Conservation (phyloP, 2,113 vertebrate species). For the Epinephelus lanceolatus region DNA sequence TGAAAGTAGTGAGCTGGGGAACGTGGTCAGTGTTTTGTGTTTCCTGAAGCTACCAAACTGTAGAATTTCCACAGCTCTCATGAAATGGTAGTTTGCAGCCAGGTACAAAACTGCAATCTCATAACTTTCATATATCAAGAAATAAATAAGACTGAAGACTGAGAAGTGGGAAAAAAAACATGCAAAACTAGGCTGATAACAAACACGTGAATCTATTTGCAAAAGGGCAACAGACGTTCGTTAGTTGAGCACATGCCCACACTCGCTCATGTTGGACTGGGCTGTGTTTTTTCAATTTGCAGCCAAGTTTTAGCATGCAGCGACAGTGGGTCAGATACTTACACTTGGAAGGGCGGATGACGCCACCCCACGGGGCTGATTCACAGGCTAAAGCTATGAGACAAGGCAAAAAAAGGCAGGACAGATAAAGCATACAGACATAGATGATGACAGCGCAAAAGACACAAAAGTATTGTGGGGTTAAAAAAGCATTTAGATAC, state of each 20-base stretch:
- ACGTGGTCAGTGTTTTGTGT: not conserved
- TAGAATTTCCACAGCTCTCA: not conserved
- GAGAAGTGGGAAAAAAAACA: not conserved
- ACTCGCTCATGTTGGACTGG: not conserved
- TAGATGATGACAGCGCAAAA: not conserved
- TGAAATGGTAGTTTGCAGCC: not conserved
- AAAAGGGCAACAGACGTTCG: not conserved
- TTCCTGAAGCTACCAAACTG: not conserved
- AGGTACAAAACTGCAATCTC: not conserved
- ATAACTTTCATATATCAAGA: not conserved
- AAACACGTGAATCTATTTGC: not conserved
- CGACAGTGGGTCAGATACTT: constrained; percentile 80
- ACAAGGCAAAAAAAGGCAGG: constrained; percentile 37
- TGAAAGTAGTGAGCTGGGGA: not conserved
- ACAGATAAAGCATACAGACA: constrained; percentile 1
- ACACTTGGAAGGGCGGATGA: constrained; percentile 89
- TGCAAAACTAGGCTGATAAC: not conserved
- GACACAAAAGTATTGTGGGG: constrained; percentile 1
- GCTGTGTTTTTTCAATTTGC: not conserved
- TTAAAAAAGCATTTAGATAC: constrained; percentile 45
- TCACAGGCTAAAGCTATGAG: constrained; percentile 77
- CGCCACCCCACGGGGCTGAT: constrained; percentile 83
- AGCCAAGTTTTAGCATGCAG: not conserved
- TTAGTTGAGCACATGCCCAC: not conserved
- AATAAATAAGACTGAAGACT: not conserved